Base-by-base conservation (phyloP, 2,888 invertebrate species). In the Troides aeacus region DNA sequence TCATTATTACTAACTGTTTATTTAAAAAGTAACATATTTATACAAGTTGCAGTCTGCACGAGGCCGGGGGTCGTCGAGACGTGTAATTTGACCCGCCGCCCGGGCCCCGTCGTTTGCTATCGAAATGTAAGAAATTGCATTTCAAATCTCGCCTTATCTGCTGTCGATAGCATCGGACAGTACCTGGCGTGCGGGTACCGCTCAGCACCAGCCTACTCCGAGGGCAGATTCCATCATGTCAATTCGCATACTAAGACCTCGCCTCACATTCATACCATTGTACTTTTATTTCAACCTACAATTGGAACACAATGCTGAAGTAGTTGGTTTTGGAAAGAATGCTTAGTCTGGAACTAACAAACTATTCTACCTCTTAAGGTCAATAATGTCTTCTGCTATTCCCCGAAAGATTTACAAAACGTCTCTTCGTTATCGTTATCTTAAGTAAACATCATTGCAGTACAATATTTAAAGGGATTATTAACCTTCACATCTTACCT, bases 121-220 rank as follows among this genome's bases (percentile, higher is more conserved):
- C 64, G 64, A 17, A 66, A 71, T 71, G 72, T 74, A 75, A 75
- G 75, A 75, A 76, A 77, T 77, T 76, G 75, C 75, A 77, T 77
- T 76, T 76, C 74, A 72, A 75, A 75, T 73, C 74, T 72, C 46
- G 59, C 70, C 72, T 72, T 74, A 75, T 74, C 75, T 46, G 64
- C 42, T 24, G 50, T 7, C 59, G 70, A 70, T 70, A 70, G 46
- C 67, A 70, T 70, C 70, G 60, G 70, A 64, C 63, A 21, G 61
- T 61, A 60, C 62, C 69, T 70, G 66, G 58, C 58, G 57, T 63
- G 39, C 39, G 39, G 8, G 8, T 39, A 36, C 50, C 68, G 63
- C 68, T 63, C 58, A 42, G 56, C 65, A 23, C 39, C 67, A 24
- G 23, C 61, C 50, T 61, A 42, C 61, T 57, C 36, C 2, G 59